Evolutionary conservation across 2,888 invertebrate genomes (phyloP), one percentile per base, ranked within the genome.

Genomic region (Apocheima hispidaria): DNA sequence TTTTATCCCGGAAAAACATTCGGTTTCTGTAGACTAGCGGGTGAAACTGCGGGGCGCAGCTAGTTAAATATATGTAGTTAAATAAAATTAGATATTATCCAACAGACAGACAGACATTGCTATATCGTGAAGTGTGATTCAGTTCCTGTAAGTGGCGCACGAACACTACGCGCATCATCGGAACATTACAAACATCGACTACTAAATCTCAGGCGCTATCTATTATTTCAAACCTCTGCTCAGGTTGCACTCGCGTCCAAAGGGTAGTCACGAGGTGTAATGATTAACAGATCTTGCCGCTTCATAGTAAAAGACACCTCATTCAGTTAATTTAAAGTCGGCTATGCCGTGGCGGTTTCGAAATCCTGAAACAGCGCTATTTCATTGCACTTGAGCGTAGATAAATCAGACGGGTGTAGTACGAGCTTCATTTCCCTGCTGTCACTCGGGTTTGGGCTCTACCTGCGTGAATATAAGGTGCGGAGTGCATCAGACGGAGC

Each of bases 351-450:
- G 57, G 44, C 21, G 36, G 38, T 26, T 14, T 52, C 38, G 58
- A 63, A 62, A 75, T 72, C 50, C 69, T 73, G 75, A 78, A 72
- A 74, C 69, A 62, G 57, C 65, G 66, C 62, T 70, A 73, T 78
- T 72, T 71, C 73, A 53, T 69, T 72, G 72, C 73, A 63, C 57
- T 55, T 65, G 65, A 51, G 68, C 64, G 63, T 61, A 70, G 72
- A 76, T 79, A 78, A 78, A 77, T 78, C 79, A 78, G 77, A 66
- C 61, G 75, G 72, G 75, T 74, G 78, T 77, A 75, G 63, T 65
- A 71, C 63, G 67, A 58, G 52, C 59, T 23, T 61, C 41, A 48
- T 56, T 56, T 63, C 68, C 36, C 23, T 4, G 4, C 9, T 30
- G 33, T 21, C 36, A 16, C 1, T 1, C 44, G 16, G 75, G 60